These are phyloP conservation scores for Zoroaster sp. DNA, from an alignment of 53 echinoderm and acorn worm genomes.

Conservation along the genomic window DNA sequence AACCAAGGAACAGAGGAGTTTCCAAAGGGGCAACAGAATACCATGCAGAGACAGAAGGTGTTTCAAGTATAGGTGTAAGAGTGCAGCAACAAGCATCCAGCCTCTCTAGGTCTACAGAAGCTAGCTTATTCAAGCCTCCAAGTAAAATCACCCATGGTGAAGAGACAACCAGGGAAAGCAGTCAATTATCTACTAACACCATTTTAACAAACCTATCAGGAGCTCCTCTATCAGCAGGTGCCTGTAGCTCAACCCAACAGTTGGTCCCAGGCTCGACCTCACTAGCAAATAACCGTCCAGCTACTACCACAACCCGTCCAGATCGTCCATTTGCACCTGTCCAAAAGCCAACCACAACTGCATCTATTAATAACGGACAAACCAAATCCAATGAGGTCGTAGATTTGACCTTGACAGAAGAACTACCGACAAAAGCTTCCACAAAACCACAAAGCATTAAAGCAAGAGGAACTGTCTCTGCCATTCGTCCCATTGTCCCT, in stretches of 20 bases:
- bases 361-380: not conserved
- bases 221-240: not conserved
- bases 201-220: not conserved
- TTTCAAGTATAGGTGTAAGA: not conserved
- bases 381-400: not conserved
- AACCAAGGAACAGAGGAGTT: not conserved
- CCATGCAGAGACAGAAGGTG: not conserved
- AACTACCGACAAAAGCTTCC: not conserved
- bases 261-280: not conserved
- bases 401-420: constrained; percentile 9
- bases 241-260: not conserved
- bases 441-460: not conserved
- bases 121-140: not conserved
- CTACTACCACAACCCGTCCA: not conserved
- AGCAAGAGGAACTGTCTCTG: not conserved
- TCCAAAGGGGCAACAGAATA: not conserved
- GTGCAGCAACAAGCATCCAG: not conserved
- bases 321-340: not conserved
- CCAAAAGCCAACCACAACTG: not conserved
- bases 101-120: not conserved
- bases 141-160: not conserved
- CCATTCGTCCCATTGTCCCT: not conserved
- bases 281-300: not conserved
- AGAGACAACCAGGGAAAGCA: not conserved
- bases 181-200: not conserved